Percentiles rank a stretch among this genome's conserved stretches.
phyloP scores from a whole-genome alignment of 2,797 vertebrate genomes.

The Nannoperca obscura region DNA sequence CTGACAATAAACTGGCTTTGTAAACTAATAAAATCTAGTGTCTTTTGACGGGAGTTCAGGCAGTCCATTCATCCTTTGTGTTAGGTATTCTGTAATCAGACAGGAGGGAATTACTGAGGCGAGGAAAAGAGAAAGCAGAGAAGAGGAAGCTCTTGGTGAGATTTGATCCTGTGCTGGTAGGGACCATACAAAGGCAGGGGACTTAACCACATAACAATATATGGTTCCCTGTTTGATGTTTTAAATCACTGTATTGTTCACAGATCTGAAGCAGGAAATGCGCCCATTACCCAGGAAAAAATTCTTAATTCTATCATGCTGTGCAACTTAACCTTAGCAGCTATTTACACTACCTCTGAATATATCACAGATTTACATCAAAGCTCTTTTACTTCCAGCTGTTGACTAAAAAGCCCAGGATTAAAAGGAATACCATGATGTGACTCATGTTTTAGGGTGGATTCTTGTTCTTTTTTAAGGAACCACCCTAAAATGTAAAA shows the following conservation, averaged over 20 bases:
- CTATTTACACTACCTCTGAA: conserved; percentile 28
- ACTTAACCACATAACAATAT: conserved; percentile 42
- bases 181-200: conserved; percentile 49
- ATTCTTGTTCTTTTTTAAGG: conserved; percentile 27
- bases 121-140: conserved; percentile 5
- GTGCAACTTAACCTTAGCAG: conserved; percentile 21
- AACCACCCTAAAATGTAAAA: conserved; percentile 47
- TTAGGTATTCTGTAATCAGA: conserved; percentile 47
- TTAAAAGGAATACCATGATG: conserved; percentile 33
- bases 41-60: conserved; percentile 38
- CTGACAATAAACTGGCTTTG: conserved; percentile 52
- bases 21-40: conserved; percentile 54
- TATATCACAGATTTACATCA: conserved; percentile 44
- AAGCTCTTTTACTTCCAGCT: conserved; percentile 31
- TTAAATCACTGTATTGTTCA: conserved; percentile 49
- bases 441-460: conserved; percentile 56
- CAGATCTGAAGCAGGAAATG: conserved; percentile 42
- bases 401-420: conserved; percentile 29
- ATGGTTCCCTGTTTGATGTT: conserved; percentile 44
- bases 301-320: conserved; percentile 32
- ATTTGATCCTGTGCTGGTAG: conserved; percentile 38
- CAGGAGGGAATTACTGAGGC: conserved; percentile 45
- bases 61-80: conserved; percentile 60
- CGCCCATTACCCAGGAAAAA: conserved; percentile 41
- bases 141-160: conserved; percentile 41